Conservation (phyloP, 2,797 vertebrate species). For the Linurgus olivaceus region DNA sequence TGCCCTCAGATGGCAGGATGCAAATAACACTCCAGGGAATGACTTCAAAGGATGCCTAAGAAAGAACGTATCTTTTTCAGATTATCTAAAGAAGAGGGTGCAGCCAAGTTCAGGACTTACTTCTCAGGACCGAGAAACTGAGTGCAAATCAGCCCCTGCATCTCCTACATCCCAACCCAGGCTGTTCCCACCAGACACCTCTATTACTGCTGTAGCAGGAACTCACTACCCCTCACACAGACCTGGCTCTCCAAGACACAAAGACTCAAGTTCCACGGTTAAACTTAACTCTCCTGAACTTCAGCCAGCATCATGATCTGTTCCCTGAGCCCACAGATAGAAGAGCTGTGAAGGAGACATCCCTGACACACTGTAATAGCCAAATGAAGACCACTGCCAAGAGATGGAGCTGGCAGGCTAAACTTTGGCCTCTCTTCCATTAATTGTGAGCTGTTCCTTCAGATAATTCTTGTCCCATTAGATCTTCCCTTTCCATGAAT, state of each 20-base stretch:
- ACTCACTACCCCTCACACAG: rapidly evolving
- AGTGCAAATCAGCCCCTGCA: background rate
- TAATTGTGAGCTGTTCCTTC: background rate
- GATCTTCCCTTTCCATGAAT: background rate
- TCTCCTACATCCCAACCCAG: background rate
- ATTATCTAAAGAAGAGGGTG: background rate
- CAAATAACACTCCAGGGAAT: background rate
- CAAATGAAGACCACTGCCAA: background rate
- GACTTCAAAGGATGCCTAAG: background rate
- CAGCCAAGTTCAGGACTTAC: background rate
- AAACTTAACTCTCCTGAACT: background rate
- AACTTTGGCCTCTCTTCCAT: background rate
- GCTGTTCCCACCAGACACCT: background rate
- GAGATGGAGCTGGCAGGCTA: background rate
- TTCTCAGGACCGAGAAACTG: background rate
- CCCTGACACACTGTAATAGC: background rate
- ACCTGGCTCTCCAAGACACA: background rate
- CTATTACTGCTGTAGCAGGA: background rate
- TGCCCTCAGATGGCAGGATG: background rate
- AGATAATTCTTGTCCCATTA: background rate
- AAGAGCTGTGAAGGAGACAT: background rate
- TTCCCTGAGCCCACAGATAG: background rate
- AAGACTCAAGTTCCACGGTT: background rate
- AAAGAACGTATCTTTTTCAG: background rate
- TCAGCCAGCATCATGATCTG: background rate